phyloP scores from a whole-genome alignment of 1,140 invertebrate genomes.

The Trigoniulus corallinus region DNA sequence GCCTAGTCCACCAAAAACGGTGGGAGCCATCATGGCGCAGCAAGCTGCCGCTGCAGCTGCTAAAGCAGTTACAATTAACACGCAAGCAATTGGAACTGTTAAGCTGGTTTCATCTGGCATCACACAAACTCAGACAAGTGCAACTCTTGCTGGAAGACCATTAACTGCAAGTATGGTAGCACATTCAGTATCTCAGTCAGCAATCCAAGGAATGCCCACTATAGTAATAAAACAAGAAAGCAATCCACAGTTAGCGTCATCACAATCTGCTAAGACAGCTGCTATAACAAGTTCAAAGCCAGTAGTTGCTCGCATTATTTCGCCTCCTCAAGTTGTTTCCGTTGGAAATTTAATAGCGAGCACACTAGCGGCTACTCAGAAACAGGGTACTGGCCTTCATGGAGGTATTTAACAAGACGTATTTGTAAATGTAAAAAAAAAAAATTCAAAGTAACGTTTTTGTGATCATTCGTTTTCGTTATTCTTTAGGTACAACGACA shows the following conservation, averaged over 20 bases:
- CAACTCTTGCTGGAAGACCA: background rate
- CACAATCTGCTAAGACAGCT: conserved; percentile 9
- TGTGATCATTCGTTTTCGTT: background rate
- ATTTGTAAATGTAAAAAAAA: too few relatives aligned
- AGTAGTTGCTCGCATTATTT: conserved; percentile 20
- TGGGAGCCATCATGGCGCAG: background rate
- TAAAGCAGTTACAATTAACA: background rate
- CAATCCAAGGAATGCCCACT: conserved; percentile 13
- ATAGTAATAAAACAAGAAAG: conserved; percentile 17
- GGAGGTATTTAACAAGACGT: too few relatives aligned
- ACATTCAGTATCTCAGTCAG: background rate
- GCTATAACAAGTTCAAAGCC: conserved; percentile 13
- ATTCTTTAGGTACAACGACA: conserved; percentile 13
- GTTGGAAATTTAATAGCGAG: conserved; percentile 19
- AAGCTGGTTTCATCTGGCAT: background rate
- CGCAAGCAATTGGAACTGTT: background rate
- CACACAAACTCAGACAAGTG: background rate
- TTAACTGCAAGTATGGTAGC: conserved; percentile 1
- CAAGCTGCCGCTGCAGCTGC: background rate
- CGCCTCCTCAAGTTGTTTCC: conserved; percentile 20
- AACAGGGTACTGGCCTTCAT: conserved; percentile 10
- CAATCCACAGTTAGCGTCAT: conserved; percentile 6
- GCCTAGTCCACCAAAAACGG: background rate
- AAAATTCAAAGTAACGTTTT: too few relatives aligned
- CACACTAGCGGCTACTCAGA: conserved; percentile 12